Conservation (phyloP, 2,888 invertebrate genomes). For the Halocaridina rubra region DNA sequence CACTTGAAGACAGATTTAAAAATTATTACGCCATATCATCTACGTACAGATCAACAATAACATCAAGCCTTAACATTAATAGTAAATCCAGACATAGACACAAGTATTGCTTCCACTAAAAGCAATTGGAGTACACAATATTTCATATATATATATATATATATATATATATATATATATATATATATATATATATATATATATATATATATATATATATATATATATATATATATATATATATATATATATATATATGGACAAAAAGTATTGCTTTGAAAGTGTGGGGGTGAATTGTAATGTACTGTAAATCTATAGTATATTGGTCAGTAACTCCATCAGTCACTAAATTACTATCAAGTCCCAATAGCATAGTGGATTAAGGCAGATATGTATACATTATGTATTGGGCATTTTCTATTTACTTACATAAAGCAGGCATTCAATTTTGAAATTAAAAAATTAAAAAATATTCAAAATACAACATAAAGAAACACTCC, state of each 20-base stretch:
- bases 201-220: not conserved
- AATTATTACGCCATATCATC: not conserved
- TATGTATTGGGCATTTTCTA: too few relatives aligned
- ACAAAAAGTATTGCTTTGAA: not conserved
- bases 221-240: not conserved
- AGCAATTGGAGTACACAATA: not conserved
- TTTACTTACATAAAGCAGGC: too few relatives aligned
- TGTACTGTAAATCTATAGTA: too few relatives aligned
- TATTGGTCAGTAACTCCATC: too few relatives aligned
- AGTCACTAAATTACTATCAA: too few relatives aligned
- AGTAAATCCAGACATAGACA: too few relatives aligned
- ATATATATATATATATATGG: not conserved
- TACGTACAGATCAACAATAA: not conserved
- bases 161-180: conserved; percentile 3
- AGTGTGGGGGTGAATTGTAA: not conserved
- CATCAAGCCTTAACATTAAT: not conserved
- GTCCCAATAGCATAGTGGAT: too few relatives aligned
- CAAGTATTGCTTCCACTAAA: too few relatives aligned
- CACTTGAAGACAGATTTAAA: not conserved
- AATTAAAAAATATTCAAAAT: not conserved
- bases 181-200: not conserved
- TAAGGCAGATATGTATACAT: too few relatives aligned
- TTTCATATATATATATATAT: not conserved
- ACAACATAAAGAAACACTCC: too few relatives aligned
- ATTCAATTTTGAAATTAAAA: too few relatives aligned